Evolutionary conservation across 1,140 invertebrate genomes (phyloP), one percentile per base, ranked within the genome.

Genomic region (Pogonus chalceus): DNA sequence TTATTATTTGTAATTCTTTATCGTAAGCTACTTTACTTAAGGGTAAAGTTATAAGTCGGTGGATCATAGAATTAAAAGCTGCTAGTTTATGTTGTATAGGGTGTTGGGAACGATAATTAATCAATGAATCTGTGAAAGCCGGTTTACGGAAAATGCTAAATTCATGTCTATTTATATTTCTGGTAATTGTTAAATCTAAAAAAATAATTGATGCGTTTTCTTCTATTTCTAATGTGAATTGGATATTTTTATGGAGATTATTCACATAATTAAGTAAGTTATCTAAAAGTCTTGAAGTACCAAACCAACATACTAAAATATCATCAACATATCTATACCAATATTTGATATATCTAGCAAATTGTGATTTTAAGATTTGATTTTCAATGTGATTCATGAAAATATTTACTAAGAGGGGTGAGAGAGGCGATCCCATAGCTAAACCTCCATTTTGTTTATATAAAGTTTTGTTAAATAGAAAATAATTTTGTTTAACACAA

Each of bases 181-280:
- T 31, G 4, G 4, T 31, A 31, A 31, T 31, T 14, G 26, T 31
- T 7, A 31, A 7, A 31, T 31, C 26, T 31, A 31, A 14, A 14
- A 31, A 31, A 14, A 7, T 31, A 31, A 31, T 31, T 31, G 4
- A 7, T 31, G 26, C 4, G 14, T 31, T 31, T 31, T 31, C 26
- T 50, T 50, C 49, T 50, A n/a, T 50, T 23, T 50, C 49, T 50
- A 50, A 50, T 23, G 49, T 50, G 23, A 50, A 50, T 23, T 50
- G 20, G 49, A 50, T 50, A 23, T 23, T 50, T 20, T n/a, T 20
- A 50, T 50, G 16, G 49, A 50, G 20, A 3, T 2, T 16, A 23
- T 50, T 50, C 14, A 50, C 22, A n/a, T 50, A 20, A 21, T 50
- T 23, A 21, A 21, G 22, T 10, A 50, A 50, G 20, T 20, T 50